phyloP scores from a whole-genome alignment of 2,888 invertebrate species.

The Nezara viridula region DNA sequence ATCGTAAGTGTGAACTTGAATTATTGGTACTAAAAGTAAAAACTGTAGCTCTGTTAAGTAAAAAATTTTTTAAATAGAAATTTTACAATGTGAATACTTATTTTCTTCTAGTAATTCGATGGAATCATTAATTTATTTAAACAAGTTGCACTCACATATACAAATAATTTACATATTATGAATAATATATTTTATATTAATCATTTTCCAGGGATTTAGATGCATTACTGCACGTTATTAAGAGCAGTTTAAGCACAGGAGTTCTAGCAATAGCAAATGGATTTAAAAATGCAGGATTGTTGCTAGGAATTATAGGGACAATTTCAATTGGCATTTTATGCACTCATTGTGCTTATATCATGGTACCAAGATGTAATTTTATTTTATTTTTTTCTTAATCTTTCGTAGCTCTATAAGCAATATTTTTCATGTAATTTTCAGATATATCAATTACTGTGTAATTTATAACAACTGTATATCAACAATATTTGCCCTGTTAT shows the following conservation, averaged over 20 bases:
- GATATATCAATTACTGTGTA: too few species aligned
- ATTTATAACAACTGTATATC: too few species aligned
- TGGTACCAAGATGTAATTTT: slow-evolving; percentile 60
- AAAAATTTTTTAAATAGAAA: neutral
- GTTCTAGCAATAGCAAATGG: slow-evolving; percentile 80
- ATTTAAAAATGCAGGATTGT: slow-evolving; percentile 78
- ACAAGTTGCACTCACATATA: neutral
- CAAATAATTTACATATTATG: neutral
- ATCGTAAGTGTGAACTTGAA: neutral
- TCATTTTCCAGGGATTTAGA: slow-evolving; percentile 69
- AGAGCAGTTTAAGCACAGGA: slow-evolving; percentile 80
- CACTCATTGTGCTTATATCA: slow-evolving; percentile 64
- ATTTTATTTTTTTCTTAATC: neutral
- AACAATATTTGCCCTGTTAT: too few species aligned
- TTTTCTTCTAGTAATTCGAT: neutral
- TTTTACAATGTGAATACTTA: neutral
- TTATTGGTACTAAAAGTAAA: neutral
- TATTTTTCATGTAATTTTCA: too few species aligned
- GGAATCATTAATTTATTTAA: neutral
- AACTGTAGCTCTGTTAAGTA: neutral
- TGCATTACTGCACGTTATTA: slow-evolving; percentile 73
- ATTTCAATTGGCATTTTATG: slow-evolving; percentile 64
- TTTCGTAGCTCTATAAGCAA: too few species aligned
- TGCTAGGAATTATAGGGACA: slow-evolving; percentile 75
- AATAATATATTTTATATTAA: neutral